Conservation (phyloP, 2,888 invertebrate species). For the Campaea margaritaria region DNA sequence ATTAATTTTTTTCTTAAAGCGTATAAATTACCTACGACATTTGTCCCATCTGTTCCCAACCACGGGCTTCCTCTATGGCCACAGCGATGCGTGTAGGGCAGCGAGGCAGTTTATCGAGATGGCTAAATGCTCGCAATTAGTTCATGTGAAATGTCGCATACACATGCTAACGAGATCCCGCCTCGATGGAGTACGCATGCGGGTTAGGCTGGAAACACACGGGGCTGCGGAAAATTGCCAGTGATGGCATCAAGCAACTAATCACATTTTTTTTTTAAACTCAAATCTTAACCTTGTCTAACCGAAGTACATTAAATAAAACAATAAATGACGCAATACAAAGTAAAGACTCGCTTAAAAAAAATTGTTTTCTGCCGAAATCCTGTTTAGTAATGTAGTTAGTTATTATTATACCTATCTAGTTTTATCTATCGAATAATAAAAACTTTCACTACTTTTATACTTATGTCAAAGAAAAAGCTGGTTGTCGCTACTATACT, state of each 20-base stretch:
- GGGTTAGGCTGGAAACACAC: constrained; percentile 19
- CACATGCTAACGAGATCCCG: constrained; percentile 82
- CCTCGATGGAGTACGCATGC: constrained; percentile 59
- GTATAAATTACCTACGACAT: not conserved
- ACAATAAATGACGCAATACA: too few relatives aligned
- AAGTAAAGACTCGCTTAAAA: too few relatives aligned
- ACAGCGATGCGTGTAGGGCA: constrained; percentile 63
- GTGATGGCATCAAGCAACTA: not conserved
- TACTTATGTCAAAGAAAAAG: too few relatives aligned
- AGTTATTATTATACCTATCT: too few relatives aligned
- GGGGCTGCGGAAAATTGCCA: constrained; percentile 26
- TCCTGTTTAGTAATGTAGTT: too few relatives aligned
- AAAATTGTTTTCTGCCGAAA: too few relatives aligned
- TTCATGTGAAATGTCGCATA: constrained; percentile 83
- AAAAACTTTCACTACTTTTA: too few relatives aligned
- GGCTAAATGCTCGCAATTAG: constrained; percentile 84
- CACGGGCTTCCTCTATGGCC: constrained; percentile 45
- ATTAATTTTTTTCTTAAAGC: too few relatives aligned
- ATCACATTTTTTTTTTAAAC: not conserved
- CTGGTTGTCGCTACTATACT: too few relatives aligned
- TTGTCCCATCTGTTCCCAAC: constrained; percentile 18
- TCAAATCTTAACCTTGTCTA: too few relatives aligned
- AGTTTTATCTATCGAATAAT: too few relatives aligned
- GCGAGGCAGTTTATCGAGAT: constrained; percentile 79
- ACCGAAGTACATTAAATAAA: too few relatives aligned